Conservation (phyloP, 1,140 invertebrate species). For the Drosophila arizonae region DNA sequence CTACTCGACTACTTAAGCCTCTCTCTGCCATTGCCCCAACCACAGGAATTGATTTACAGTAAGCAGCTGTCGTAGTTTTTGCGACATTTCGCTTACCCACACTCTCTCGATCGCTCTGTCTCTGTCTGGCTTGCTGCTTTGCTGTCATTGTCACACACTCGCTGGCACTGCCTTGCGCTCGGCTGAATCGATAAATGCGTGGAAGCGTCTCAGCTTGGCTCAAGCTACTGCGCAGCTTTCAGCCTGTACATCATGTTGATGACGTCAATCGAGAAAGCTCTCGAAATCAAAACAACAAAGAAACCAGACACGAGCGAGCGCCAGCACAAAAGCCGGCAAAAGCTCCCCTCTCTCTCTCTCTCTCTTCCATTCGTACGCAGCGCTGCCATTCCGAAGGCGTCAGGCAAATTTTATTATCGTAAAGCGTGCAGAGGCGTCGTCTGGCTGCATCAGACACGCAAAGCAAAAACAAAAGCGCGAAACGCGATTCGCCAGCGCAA, state of each 20-base stretch:
- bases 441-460: slow-evolving; percentile 30
- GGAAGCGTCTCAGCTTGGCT: slow-evolving; percentile 61
- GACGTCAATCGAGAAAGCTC: slow-evolving; percentile 81
- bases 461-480: slow-evolving; percentile 7
- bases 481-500: slow-evolving; percentile 1
- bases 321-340: slow-evolving; percentile 65
- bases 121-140: not conserved
- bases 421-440: slow-evolving; percentile 56
- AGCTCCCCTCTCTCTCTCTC: slow-evolving; percentile 27
- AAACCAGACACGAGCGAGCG: not conserved
- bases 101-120: slow-evolving; percentile 18
- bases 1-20: no score
- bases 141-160: not conserved
- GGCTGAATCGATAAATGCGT: slow-evolving; percentile 73
- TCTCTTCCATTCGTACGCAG: not conserved
- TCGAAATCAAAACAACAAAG: slow-evolving; percentile 58
- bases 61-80: slow-evolving; percentile 46
- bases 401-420: slow-evolving; percentile 73
- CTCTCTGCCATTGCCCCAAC: not conserved
- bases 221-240: slow-evolving; percentile 71
- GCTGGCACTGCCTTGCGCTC: not conserved
- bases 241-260: slow-evolving; percentile 63
- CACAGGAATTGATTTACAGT: not conserved
- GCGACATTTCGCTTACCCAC: slow-evolving; percentile 37
- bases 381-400: slow-evolving; percentile 38